Base-by-base conservation (phyloP, 1,140 invertebrate species). In the Caenorhabditis briggsae region DNA sequence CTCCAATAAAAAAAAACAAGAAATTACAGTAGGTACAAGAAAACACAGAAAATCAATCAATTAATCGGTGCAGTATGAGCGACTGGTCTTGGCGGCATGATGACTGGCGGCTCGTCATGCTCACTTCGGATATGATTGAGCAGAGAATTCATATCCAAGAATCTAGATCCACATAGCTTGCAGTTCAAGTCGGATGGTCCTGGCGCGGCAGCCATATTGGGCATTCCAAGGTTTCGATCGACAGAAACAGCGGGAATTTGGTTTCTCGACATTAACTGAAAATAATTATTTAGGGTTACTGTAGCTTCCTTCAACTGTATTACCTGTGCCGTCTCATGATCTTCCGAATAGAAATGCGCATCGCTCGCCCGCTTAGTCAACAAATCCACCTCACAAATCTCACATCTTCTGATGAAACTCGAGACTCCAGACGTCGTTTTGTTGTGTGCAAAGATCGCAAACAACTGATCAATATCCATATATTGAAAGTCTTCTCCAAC, bases 301-400 rank as follows among this genome's bases (percentile, higher is more conserved):
- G 50, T 11, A 53, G 12, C 11, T 14, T 53, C 5, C 16, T 53
- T 50, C 9, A 8, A n/a, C 18, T 82, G 50, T 18, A 23, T 33
- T 74, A 85, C 84, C 86, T 82, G 82, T 7, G 86, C 86, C 3
- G 86, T 87, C 41, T 87, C 86, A 46, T 87, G 86, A 84, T 87
- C 86, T 55, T 87, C 86, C 58, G 82, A 87, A 64, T 56, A 59
- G 50, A 83, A 83, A 53, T 87, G 86, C 0, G 46, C 46, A 23
- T 84, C 86, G 23, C 82, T 84, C n/a, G 23, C 20, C 25, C 83
- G 41, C 56, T 78, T 83, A 20, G 82, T 70, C 59, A 61, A 56
- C 11, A 87, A 61, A 50, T 83, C 82, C 5, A 87, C 43, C 8
- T 87, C 86, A 59, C 86, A 87, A 23, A 87, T 87, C 12, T 87